Base-by-base conservation (phyloP, 23 tunicate species). In the Clavelina lepadiformis region DNA sequence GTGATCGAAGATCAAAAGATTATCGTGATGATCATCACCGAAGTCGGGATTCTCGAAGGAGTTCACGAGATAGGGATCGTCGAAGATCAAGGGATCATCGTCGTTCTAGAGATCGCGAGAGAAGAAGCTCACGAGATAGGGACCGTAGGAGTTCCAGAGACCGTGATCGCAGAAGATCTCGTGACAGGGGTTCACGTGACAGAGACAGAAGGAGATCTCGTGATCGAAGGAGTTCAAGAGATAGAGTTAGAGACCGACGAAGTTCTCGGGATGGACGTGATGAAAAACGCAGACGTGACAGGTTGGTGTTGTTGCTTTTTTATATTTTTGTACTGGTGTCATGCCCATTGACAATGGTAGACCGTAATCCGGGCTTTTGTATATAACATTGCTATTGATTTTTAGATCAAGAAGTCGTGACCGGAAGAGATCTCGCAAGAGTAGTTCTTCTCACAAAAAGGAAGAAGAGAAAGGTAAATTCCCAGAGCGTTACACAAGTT, bases 141-240 rank as follows among this genome's bases (percentile, higher is more conserved):
- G 70, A 70, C 1, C 59, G 85, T 44, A 56, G 33, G 11, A 75
- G 76, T 28, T 56, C 68, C 0, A 0, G 68, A 26, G 70, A 62
- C 19, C 55, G 35, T 24, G 31, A 22, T 20, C 15, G 60, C 23
- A 44, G 23, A 0, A 20, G 33, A 37, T 54, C n/a, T 31, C 30
- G 64, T 63, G 72, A 8, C 30, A 36, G 58, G 56, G 73, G 70
- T 38, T 51, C 68, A 2, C 82, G 94, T 2, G 78, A 76, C 47
- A 63, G 50, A 27, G 94, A 86, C 35, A 61, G 80, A 46, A 46
- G 93, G 24, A 37, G 73, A 7, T 81, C 88, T 1, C 58, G 70
- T 13, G 58, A 63, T 20, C 61, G 71, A 26, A 28, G 78, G 15
- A 38, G 51, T 28, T 66, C 72, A 11, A 53, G 74, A 31, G 63